These are phyloP conservation scores for Leucoptera coffeella DNA, from an alignment of 2,888 invertebrate genomes.

Conservation along the genomic window DNA sequence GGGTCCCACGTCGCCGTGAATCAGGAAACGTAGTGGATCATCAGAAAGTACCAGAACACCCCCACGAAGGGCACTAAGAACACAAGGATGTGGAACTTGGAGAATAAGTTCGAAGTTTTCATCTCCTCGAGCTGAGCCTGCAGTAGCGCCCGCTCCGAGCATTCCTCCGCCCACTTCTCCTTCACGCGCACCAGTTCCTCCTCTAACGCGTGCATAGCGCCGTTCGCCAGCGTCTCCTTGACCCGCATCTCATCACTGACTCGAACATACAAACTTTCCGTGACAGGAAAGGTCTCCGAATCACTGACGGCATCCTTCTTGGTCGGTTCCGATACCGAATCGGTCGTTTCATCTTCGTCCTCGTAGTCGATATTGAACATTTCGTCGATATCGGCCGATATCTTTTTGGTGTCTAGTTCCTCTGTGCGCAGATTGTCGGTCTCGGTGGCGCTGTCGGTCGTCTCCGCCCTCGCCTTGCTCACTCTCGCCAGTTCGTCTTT, in stretches of 20 bases:
- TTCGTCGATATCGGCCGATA: slow-evolving; percentile 39
- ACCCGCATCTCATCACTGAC: slow-evolving; percentile 21
- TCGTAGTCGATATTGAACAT: slow-evolving; percentile 40
- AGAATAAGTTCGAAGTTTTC: slow-evolving; percentile 42
- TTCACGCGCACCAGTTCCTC: slow-evolving; percentile 70
- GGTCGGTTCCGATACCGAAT: slow-evolving; percentile 17
- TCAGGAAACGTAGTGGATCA: slow-evolving; percentile 57
- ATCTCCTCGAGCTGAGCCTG: slow-evolving; percentile 48
- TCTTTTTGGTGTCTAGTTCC: slow-evolving; percentile 21
- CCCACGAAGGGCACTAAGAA: slow-evolving; percentile 53
- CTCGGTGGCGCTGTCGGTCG: slow-evolving; percentile 10
- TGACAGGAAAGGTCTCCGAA: no score
- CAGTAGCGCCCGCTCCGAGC: slow-evolving; percentile 56
- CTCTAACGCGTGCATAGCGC: slow-evolving; percentile 58
- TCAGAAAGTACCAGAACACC: slow-evolving; percentile 54
- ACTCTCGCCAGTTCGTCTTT: slow-evolving; percentile 10
- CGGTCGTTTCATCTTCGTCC: slow-evolving; percentile 29
- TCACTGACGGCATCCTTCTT: slow-evolving; percentile 6
- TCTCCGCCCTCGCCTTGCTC: slow-evolving; percentile 11
- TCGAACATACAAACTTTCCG: slow-evolving; percentile 15
- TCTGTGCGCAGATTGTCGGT: slow-evolving; percentile 7
- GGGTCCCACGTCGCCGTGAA: slow-evolving; percentile 55
- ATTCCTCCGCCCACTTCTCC: slow-evolving; percentile 62
- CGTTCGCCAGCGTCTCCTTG: slow-evolving; percentile 31
- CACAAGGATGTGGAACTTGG: slow-evolving; percentile 47